A percentile compares a stretch with the other conserved stretches of the same genome.
These are phyloP conservation scores for Psilopogon haemacephalus DNA, from an alignment of 2,113 vertebrate genomes.

Conservation along the genomic window DNA sequence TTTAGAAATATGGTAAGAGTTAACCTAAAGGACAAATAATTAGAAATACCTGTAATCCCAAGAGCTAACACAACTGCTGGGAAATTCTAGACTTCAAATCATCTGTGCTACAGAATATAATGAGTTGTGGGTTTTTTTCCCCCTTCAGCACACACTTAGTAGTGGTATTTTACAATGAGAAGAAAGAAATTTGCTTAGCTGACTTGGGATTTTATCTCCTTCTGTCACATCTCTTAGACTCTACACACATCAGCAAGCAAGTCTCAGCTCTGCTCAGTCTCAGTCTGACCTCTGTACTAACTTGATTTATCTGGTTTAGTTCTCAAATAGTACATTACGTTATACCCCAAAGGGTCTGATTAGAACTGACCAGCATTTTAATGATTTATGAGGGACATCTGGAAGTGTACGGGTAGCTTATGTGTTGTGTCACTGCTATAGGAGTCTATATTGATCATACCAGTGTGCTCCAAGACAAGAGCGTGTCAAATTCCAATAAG, in stretches of 20 bases:
- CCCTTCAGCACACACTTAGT: not conserved
- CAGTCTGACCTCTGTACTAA: constrained; percentile 37
- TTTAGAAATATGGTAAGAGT: not conserved
- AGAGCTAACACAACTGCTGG: constrained; percentile 14
- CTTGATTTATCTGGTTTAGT: constrained; percentile 49
- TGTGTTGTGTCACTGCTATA: constrained; percentile 16
- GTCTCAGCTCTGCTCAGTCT: constrained; percentile 18
- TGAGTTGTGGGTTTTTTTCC: not conserved
- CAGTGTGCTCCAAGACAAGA: constrained; percentile 19
- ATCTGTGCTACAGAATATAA: not conserved
- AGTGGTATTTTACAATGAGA: constrained; percentile 35
- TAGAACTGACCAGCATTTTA: constrained; percentile 22
- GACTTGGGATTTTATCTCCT: constrained; percentile 30
- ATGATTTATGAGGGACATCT: constrained; percentile 67
- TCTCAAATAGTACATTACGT: constrained; percentile 19
- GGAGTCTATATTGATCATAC: constrained; percentile 21
- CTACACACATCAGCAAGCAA: not conserved
- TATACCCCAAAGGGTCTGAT: constrained; percentile 45
- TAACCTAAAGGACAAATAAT: not conserved
- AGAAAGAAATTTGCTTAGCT: constrained; percentile 41
- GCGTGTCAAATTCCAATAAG: constrained; percentile 45
- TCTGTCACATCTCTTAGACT: not conserved
- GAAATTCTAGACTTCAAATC: constrained; percentile 39
- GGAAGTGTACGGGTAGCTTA: constrained; percentile 13
- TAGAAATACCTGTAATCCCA: constrained; percentile 25